Percentiles rank a stretch among this genome's conserved stretches.
These are phyloP conservation scores for Pachydiplax longipennis DNA, from an alignment of 2,888 invertebrate species.

Conservation along the genomic window DNA sequence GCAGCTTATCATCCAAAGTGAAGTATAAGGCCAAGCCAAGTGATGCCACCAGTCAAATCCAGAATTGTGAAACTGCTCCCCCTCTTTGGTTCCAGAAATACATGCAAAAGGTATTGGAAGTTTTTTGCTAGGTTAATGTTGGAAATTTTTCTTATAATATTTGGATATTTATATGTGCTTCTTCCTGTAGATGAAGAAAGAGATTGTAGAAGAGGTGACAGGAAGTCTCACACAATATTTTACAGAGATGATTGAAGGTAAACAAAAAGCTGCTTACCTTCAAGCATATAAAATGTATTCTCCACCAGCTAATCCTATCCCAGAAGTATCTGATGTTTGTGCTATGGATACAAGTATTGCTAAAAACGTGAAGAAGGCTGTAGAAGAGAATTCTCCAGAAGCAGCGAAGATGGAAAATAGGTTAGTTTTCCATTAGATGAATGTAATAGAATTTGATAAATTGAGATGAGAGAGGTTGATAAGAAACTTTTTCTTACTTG, in stretches of 20 bases:
- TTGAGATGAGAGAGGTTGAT: slow-evolving; percentile 54
- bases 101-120: slow-evolving; percentile 56
- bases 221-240: slow-evolving; percentile 51
- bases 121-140: neutral
- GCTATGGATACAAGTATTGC: slow-evolving; percentile 44
- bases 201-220: slow-evolving; percentile 53
- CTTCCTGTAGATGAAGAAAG: slow-evolving; percentile 53
- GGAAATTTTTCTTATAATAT: neutral
- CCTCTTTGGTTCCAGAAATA: slow-evolving; percentile 59
- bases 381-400: slow-evolving; percentile 46
- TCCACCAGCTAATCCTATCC: neutral
- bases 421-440: slow-evolving; percentile 4
- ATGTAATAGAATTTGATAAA: neutral
- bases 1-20: neutral
- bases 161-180: neutral
- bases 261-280: neutral
- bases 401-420: slow-evolving; percentile 47
- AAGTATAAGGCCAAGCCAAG: neutral
- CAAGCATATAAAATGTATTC: no score
- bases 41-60: slow-evolving; percentile 6
- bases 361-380: slow-evolving; percentile 45
- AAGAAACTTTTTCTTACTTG: slow-evolving; percentile 56
- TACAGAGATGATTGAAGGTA: slow-evolving; percentile 48
- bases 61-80: slow-evolving; percentile 51
- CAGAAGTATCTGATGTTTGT: neutral